These are phyloP conservation scores for Diplosoma virens DNA, from an alignment of 23 tunicate species.

Conservation along the genomic window DNA sequence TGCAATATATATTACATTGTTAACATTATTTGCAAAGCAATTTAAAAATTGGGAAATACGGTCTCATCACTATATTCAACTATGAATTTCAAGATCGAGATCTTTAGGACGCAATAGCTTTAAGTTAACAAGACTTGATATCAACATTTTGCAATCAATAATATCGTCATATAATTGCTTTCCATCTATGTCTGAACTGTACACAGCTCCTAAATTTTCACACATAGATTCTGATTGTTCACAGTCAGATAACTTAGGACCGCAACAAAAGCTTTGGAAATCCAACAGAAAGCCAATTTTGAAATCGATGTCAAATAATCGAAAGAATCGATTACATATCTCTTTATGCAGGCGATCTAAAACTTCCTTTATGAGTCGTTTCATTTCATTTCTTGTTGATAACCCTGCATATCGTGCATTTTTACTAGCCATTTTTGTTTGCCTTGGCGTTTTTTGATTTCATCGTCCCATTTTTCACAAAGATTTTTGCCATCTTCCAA, in stretches of 20 bases:
- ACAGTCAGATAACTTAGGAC: not conserved
- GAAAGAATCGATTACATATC: slow-evolving; percentile 1
- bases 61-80: not conserved
- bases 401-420: slow-evolving; percentile 8
- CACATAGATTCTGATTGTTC: slow-evolving; percentile 10
- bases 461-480: slow-evolving; percentile 5
- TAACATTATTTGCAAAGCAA: no score
- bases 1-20: no score
- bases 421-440: not conserved
- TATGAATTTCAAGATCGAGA: not conserved
- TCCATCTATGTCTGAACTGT: slow-evolving; percentile 1
- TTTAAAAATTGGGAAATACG: slow-evolving; percentile 2
- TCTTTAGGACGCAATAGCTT: slow-evolving; percentile 7
- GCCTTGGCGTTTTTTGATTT: slow-evolving; percentile 12
- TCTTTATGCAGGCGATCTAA: not conserved
- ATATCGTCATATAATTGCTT: not conserved
- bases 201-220: slow-evolving; percentile 4
- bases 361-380: slow-evolving; percentile 7
- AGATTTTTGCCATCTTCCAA: slow-evolving; percentile 5
- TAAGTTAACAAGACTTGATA: not conserved
- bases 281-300: slow-evolving; percentile 8
- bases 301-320: slow-evolving; percentile 10
- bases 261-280: not conserved
- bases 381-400: slow-evolving; percentile 11
- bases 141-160: no score